Evolutionary conservation across 2,888 invertebrate genomes (phyloP).

Genomic region (Drosophila demipolita): DNA sequence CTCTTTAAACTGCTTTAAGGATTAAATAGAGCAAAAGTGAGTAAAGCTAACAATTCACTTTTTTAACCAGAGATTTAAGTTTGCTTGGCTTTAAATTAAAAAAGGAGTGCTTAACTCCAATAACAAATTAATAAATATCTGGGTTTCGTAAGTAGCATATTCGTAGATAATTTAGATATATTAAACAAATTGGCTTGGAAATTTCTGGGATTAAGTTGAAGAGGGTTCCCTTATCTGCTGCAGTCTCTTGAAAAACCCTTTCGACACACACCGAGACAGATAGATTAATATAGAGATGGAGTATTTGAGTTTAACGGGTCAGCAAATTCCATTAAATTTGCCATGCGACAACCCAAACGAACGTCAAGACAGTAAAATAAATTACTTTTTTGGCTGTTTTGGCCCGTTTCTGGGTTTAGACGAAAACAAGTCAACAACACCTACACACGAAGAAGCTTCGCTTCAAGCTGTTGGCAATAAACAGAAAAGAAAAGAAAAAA

Average conservation of each 20-base stretch:
- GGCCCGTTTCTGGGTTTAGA: slow-evolving; percentile 49
- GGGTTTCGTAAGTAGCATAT: background rate
- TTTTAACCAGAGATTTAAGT: background rate
- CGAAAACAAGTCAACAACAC: slow-evolving; percentile 65
- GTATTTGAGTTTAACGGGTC: slow-evolving; percentile 61
- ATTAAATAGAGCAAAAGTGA: background rate
- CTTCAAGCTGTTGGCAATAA: slow-evolving; percentile 13
- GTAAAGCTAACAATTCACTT: background rate
- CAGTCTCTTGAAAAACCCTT: slow-evolving; percentile 22
- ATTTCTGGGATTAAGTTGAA: slow-evolving; percentile 57
- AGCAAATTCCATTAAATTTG: slow-evolving; percentile 70
- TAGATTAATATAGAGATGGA: background rate
- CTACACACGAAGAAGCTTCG: slow-evolving; percentile 22
- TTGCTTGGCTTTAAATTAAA: background rate
- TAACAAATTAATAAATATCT: background rate
- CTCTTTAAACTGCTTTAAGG: background rate
- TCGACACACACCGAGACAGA: background rate
- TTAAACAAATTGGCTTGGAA: slow-evolving; percentile 37
- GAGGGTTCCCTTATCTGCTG: slow-evolving; percentile 39
- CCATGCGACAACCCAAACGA: slow-evolving; percentile 33
- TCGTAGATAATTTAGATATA: slow-evolving; percentile 7
- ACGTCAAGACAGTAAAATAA: slow-evolving; percentile 64
- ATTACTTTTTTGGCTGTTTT: slow-evolving; percentile 63
- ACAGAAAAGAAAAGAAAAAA: background rate
- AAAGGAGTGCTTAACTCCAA: background rate